Evolutionary conservation across 2,113 vertebrate species (phyloP).

Genomic region (Coreoperca whiteheadi): DNA sequence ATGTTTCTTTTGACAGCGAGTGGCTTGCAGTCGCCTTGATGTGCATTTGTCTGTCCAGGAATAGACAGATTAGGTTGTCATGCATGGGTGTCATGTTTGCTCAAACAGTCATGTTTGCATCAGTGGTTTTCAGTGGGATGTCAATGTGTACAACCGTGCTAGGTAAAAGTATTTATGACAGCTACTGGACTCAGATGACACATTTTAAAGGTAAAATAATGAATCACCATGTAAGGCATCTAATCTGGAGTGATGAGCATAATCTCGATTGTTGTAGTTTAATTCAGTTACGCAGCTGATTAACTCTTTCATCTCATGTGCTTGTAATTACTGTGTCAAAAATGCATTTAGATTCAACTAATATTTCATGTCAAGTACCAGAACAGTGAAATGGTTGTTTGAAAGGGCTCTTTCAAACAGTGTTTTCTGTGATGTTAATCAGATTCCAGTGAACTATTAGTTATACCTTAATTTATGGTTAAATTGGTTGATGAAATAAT

Average conservation of each 20-base stretch:
- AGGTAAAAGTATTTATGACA: background rate
- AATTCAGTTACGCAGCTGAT: background rate
- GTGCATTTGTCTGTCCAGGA: conserved; percentile 26
- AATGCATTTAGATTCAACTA: background rate
- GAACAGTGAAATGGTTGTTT: background rate
- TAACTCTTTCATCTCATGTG: background rate
- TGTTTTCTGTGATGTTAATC: background rate
- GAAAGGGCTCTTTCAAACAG: background rate
- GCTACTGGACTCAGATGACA: background rate
- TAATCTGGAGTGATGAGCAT: background rate
- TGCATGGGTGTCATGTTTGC: conserved; percentile 41
- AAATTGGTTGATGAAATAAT: background rate
- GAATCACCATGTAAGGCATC: background rate
- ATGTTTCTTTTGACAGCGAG: conserved; percentile 35
- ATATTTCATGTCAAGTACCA: background rate
- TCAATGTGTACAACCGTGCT: background rate
- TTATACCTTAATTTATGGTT: background rate
- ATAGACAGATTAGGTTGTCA: conserved; percentile 18
- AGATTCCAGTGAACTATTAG: background rate
- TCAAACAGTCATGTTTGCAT: conserved; percentile 27
- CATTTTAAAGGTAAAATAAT: conserved; percentile 6
- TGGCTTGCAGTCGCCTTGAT: conserved; percentile 12
- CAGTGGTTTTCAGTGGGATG: conserved; percentile 10
- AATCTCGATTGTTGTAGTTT: background rate
- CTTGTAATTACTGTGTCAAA: background rate